These are phyloP conservation scores for Oncorhynchus masou DNA, from an alignment of 2,113 vertebrate species.

Conservation along the genomic window DNA sequence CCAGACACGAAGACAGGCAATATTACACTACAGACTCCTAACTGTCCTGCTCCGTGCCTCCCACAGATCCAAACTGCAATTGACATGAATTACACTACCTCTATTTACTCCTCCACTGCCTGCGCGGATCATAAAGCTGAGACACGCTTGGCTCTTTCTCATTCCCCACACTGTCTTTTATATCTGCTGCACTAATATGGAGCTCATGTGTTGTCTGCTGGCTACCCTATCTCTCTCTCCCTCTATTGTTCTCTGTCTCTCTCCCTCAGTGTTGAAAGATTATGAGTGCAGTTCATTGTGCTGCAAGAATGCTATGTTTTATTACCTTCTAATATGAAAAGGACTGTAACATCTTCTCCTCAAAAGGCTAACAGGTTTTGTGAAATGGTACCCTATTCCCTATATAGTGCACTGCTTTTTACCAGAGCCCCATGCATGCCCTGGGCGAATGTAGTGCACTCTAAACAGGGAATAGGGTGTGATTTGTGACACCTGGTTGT, in stretches of 20 bases:
- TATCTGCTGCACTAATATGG: no score
- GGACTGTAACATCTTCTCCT: neutral
- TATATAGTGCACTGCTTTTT: no score
- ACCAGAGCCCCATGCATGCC: no score
- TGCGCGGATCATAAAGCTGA: neutral
- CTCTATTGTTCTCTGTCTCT: no score
- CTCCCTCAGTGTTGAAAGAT: neutral
- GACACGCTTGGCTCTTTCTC: neutral
- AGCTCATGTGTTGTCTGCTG: neutral
- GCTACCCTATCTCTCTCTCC: no score
- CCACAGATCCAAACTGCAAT: no score
- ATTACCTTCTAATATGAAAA: neutral
- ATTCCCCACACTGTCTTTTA: neutral
- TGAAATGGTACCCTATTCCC: neutral
- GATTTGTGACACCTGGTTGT: no score
- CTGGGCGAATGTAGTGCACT: no score
- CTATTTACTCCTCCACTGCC: neutral
- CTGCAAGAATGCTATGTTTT: neutral
- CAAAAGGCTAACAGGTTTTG: neutral
- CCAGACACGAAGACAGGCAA: neutral
- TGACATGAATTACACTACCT: neutral
- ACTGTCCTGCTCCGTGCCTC: no score
- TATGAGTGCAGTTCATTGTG: neutral
- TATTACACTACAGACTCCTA: no score
- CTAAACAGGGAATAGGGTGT: no score